These are phyloP conservation scores for Orthonyx spaldingii DNA, from an alignment of 2,113 vertebrate genomes.

Conservation along the genomic window DNA sequence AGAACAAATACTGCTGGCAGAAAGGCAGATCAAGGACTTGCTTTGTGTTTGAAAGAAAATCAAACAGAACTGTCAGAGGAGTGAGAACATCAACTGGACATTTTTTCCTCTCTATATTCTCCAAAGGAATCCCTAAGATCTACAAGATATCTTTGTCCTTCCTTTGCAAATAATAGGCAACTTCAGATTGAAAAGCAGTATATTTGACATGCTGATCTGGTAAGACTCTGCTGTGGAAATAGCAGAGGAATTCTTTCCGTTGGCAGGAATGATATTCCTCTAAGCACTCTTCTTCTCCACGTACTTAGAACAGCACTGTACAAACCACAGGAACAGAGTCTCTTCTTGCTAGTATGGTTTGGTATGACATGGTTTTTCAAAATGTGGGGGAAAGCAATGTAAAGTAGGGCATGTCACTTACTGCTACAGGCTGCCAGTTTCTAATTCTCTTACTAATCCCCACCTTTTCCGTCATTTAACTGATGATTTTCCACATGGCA, in stretches of 20 bases:
- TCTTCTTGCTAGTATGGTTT: not conserved
- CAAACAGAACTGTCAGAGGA: not conserved
- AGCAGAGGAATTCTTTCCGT: not conserved
- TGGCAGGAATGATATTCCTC: not conserved
- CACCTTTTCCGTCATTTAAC: not conserved
- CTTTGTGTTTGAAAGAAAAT: not conserved
- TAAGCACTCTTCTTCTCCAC: not conserved
- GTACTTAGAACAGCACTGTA: not conserved
- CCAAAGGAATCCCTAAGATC: not conserved
- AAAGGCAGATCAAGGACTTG: not conserved
- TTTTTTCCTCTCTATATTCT: fast-evolving
- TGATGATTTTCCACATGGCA: not conserved
- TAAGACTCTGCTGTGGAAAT: not conserved
- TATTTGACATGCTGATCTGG: not conserved
- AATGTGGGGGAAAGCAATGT: not conserved
- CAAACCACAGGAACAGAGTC: not conserved
- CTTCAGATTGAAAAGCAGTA: not conserved
- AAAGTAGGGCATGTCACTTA: not conserved
- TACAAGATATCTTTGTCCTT: not conserved
- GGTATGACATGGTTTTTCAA: not conserved
- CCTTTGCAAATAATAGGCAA: not conserved
- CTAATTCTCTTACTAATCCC: not conserved
- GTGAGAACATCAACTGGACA: not conserved
- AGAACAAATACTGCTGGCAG: not conserved
- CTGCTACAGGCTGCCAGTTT: not conserved